Percentiles rank a stretch among this genome's conserved stretches.
Conservation (phyloP, 2,797 vertebrate species). For the Monodelphis domestica region DNA sequence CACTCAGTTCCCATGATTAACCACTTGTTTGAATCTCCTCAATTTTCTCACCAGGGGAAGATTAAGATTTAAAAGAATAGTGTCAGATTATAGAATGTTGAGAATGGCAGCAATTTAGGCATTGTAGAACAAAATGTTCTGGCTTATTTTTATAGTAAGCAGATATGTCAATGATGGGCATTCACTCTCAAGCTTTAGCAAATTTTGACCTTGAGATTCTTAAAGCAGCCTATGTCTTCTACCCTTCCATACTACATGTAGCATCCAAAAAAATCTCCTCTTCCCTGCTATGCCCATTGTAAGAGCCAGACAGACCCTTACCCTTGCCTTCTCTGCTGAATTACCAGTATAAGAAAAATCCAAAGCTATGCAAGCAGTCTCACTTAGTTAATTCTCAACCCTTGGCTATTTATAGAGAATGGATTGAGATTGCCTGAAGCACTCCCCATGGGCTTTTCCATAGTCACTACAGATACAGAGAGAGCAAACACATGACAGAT, state of each 20-base stretch:
- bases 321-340: not conserved
- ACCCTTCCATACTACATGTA: not conserved
- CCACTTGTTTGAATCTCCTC: too few species aligned
- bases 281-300: not conserved
- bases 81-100: not conserved
- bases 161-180: not conserved
- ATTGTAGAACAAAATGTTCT: not conserved
- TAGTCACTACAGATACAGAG: not conserved
- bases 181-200: not conserved
- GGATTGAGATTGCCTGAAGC: not conserved
- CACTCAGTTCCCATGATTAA: too few species aligned
- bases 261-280: not conserved
- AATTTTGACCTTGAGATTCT: not conserved
- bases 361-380: not conserved
- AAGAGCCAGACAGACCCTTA: too few species aligned
- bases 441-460: not conserved
- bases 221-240: not conserved
- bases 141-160: not conserved
- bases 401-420: not conserved
- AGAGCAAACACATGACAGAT: not conserved
- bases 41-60: not conserved
- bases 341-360: not conserved
- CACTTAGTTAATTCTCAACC: not conserved
- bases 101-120: rapidly evolving
- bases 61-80: not conserved